Conservation (phyloP, 2,113 vertebrate species). For the Trachemys scripta region DNA sequence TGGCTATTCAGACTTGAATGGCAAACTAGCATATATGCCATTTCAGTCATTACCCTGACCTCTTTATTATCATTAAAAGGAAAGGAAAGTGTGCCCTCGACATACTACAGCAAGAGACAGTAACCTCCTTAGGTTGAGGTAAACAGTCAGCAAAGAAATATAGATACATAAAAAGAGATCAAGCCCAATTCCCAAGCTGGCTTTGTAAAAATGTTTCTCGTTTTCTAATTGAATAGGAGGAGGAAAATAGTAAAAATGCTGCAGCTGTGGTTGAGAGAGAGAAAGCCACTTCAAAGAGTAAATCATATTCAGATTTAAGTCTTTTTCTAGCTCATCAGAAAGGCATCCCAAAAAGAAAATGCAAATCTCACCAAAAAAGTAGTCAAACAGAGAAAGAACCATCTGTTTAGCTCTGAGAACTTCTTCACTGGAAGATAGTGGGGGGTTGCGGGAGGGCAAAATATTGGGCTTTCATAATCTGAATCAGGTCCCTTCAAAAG, state of each 20-base stretch:
- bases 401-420: conserved; percentile 46
- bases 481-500: not conserved
- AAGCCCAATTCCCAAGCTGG: conserved; percentile 19
- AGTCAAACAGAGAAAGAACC: conserved; percentile 16
- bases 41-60: not conserved
- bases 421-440: accelerated
- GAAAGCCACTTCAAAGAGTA: conserved; percentile 63
- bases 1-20: not conserved
- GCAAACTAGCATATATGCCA: not conserved
- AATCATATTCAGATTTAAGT: conserved; percentile 62
- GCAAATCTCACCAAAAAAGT: conserved; percentile 54
- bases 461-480: not conserved
- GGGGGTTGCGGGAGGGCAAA: not conserved
- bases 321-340: conserved; percentile 42
- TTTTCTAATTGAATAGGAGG: conserved; percentile 35
- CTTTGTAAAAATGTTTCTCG: not conserved
- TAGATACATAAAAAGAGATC: not conserved
- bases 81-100: not conserved
- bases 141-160: conserved; percentile 4
- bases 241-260: conserved; percentile 2
- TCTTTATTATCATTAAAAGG: not conserved
- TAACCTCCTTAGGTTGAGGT: not conserved
- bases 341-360: conserved; percentile 58
- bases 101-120: not conserved
- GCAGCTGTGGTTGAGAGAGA: conserved; percentile 63